Evolutionary conservation across 1,140 invertebrate species (phyloP).

Genomic region (Phenacoccus solenopsis): DNA sequence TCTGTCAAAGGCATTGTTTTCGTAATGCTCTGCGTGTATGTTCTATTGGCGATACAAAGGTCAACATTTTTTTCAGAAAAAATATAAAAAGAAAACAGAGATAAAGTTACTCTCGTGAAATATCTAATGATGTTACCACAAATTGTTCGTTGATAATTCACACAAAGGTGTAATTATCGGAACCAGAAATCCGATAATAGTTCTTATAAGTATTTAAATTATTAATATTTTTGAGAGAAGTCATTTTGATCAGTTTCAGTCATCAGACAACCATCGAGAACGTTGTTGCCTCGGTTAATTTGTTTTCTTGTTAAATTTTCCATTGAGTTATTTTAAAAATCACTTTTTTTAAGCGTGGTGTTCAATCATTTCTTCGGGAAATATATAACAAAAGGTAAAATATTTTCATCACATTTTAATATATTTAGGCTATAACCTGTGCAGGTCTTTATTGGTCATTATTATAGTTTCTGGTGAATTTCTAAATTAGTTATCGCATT

Average conservation of each 20-base stretch:
- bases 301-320: background rate
- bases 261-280: background rate
- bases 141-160: background rate
- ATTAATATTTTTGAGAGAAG: background rate
- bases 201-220: background rate
- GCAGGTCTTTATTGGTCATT: too few species aligned
- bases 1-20: background rate
- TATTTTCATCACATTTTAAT: too few species aligned
- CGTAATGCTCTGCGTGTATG: background rate
- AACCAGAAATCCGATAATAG: background rate
- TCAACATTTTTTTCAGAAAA: background rate
- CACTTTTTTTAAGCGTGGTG: too few species aligned
- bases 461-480: too few species aligned
- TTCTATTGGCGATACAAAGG: background rate
- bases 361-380: too few species aligned
- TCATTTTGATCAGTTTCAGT: background rate
- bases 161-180: background rate
- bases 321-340: too few species aligned
- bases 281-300: too few species aligned
- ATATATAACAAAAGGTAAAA: too few species aligned
- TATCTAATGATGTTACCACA: background rate
- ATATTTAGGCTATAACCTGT: too few species aligned
- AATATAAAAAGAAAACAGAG: too few species aligned
- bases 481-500: too few species aligned
- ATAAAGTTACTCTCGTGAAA: background rate